Evolutionary conservation across 2,888 invertebrate genomes (phyloP).

Genomic region (Anorthoa munda): DNA sequence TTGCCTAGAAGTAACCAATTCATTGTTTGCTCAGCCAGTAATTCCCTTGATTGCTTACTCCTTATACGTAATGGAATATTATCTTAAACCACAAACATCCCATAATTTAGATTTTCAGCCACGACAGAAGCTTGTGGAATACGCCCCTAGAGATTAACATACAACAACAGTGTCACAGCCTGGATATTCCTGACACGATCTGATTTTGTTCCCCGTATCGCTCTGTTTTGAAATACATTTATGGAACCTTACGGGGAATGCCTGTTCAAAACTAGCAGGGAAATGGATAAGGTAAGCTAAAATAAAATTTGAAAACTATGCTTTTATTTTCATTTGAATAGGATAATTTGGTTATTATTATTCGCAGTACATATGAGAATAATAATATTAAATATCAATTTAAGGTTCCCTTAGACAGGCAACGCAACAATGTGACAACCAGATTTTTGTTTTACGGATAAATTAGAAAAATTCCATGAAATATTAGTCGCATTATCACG

Average conservation of each 20-base stretch:
- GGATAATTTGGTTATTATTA: no score
- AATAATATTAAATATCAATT: no score
- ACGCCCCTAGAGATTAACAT: constrained; percentile 64
- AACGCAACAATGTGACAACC: no score
- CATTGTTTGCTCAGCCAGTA: neutral
- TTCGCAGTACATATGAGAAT: no score
- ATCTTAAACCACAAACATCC: neutral
- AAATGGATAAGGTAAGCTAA: neutral
- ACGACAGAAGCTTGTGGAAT: constrained; percentile 46
- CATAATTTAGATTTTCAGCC: constrained; percentile 11
- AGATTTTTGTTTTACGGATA: no score
- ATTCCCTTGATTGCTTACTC: neutral
- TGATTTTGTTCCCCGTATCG: constrained; percentile 57
- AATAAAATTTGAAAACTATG: neutral
- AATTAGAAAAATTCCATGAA: no score
- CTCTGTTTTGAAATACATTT: constrained; percentile 58
- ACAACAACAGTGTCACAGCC: constrained; percentile 47
- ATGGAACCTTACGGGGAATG: constrained; percentile 10
- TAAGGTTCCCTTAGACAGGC: no score
- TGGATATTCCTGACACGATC: constrained; percentile 63
- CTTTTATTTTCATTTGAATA: neutral
- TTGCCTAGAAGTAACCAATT: no score
- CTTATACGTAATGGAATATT: neutral
- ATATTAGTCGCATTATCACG: no score
- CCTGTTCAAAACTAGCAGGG: constrained; percentile 20